These are phyloP conservation scores for Macropis europaea DNA, from an alignment of 2,888 invertebrate genomes.

Conservation along the genomic window DNA sequence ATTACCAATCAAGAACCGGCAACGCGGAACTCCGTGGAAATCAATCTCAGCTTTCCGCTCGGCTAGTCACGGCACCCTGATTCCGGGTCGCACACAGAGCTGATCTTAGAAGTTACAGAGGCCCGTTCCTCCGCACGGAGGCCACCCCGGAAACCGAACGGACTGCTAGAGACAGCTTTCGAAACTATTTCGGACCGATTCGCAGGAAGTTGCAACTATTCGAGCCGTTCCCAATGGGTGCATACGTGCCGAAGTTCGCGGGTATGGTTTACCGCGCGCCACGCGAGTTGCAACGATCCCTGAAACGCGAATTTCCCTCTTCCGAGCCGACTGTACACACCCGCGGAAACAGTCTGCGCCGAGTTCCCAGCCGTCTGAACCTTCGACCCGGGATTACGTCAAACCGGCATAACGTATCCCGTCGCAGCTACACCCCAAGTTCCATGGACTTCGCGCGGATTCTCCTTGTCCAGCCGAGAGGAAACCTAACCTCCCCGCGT, in stretches of 20 bases:
- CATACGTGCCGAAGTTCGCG: conserved; percentile 63
- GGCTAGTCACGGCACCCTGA: conserved; percentile 17
- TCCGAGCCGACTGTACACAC: no score
- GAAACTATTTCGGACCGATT: conserved; percentile 68
- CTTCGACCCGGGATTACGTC: conserved; percentile 70
- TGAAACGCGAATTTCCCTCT: conserved; percentile 55
- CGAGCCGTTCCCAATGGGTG: conserved; percentile 54
- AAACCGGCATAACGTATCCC: conserved; percentile 73
- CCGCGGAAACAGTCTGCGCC: conserved; percentile 21
- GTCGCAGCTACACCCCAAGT: conserved; percentile 31
- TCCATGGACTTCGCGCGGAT: conserved; percentile 59
- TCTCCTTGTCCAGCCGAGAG: conserved; percentile 55
- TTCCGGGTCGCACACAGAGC: conserved; percentile 6
- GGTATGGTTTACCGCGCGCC: conserved; percentile 63
- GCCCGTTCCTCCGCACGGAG: background rate
- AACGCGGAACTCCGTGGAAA: conserved; percentile 41
- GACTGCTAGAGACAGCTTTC: conserved; percentile 58
- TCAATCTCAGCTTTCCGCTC: conserved; percentile 53
- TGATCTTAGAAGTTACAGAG: conserved; percentile 45
- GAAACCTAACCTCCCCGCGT: conserved; percentile 32
- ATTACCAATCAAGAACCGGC: conserved; percentile 51
- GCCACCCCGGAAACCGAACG: conserved; percentile 22
- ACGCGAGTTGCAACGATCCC: conserved; percentile 46
- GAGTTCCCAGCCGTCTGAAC: conserved; percentile 39
- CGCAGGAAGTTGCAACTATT: conserved; percentile 66